These are phyloP conservation scores for Mizuhopecten yessoensis DNA, from an alignment of 1,140 invertebrate genomes.

Conservation along the genomic window DNA sequence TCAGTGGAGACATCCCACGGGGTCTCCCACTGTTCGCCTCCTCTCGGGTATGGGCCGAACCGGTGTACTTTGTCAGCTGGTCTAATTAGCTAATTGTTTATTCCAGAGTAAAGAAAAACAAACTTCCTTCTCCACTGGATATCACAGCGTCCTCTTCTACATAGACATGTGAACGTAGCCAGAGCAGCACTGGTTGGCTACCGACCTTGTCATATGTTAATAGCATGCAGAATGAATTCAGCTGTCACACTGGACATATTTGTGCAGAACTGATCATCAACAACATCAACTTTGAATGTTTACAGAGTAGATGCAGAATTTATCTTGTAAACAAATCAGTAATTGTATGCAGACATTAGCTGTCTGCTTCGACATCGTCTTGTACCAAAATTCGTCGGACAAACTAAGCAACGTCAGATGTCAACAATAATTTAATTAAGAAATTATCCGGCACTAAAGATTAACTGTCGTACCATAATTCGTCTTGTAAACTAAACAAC, in stretches of 20 bases:
- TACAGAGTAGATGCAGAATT: neutral
- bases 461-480: neutral
- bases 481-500: neutral
- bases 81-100: slow-evolving; percentile 22
- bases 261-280: neutral
- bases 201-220: neutral
- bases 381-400: neutral
- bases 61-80: neutral
- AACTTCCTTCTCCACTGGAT: slow-evolving; percentile 11
- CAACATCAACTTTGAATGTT: neutral
- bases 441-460: neutral
- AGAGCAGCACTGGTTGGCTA: neutral
- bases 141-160: neutral
- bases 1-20: neutral
- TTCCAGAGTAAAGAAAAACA: neutral
- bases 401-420: neutral
- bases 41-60: neutral
- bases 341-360: neutral
- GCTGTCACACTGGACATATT: neutral
- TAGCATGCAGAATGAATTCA: neutral
- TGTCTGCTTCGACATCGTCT: too few relatives aligned
- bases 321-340: slow-evolving; percentile 3
- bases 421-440: neutral
- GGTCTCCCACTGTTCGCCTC: neutral
- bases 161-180: neutral